A percentile compares a stretch with the other conserved stretches of the same genome.
These are phyloP conservation scores for Clivina fossor DNA, from an alignment of 2,888 invertebrate species.

Conservation along the genomic window DNA sequence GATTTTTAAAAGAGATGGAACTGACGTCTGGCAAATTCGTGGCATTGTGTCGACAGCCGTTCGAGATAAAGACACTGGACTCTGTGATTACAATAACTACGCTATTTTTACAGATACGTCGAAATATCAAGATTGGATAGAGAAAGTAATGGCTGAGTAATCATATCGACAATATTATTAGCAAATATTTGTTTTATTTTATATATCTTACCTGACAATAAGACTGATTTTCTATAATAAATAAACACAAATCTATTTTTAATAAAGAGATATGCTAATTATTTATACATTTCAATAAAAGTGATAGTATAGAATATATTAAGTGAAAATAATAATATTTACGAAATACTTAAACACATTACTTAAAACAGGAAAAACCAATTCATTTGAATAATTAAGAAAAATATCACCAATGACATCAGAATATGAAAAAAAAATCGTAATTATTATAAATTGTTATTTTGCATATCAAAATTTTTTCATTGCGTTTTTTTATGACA, in stretches of 20 bases:
- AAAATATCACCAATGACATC: background rate
- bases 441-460: background rate
- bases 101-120: constrained; percentile 65
- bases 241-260: no score
- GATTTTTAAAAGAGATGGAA: constrained; percentile 46
- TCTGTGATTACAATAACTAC: constrained; percentile 63
- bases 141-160: constrained; percentile 1
- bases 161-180: no score
- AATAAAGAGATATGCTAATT: no score
- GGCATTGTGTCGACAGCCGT: constrained; percentile 63
- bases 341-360: no score
- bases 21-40: constrained; percentile 47
- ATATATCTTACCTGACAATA: no score
- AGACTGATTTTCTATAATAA: no score
- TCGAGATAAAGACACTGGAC: constrained; percentile 58
- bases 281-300: no score
- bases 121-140: constrained; percentile 58
- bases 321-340: no score
- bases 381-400: background rate
- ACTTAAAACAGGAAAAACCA: background rate
- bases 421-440: background rate
- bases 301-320: no score
- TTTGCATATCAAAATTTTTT: no score
- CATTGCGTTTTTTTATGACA: background rate
- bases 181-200: no score